Evolutionary conservation across 1,140 invertebrate genomes (phyloP).

Genomic region (Sitophilus oryzae): DNA sequence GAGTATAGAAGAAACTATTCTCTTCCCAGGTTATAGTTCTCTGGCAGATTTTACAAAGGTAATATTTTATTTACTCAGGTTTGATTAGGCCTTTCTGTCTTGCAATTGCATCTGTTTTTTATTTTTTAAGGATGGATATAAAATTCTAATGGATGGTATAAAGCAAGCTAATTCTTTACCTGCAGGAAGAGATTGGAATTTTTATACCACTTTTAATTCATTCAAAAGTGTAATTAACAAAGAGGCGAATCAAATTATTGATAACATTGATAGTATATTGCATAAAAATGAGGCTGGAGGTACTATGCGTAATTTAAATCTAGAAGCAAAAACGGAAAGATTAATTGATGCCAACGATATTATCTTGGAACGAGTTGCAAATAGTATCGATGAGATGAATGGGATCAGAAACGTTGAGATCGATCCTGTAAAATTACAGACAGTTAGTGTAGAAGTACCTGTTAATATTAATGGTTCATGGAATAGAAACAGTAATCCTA

Average conservation of each 20-base stretch:
- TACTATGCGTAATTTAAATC: constrained; percentile 52
- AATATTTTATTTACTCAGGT: constrained; percentile 22
- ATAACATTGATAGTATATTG: constrained; percentile 51
- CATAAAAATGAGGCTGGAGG: constrained; percentile 54
- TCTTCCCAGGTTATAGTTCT: constrained; percentile 26
- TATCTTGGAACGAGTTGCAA: constrained; percentile 73
- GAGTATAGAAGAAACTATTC: constrained; percentile 4
- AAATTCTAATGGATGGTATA: constrained; percentile 56
- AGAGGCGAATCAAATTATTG: constrained; percentile 38
- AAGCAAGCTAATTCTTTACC: constrained; percentile 64
- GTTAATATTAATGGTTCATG: constrained; percentile 41
- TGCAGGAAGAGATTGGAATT: constrained; percentile 59
- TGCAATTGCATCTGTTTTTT: no score
- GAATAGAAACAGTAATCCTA: constrained; percentile 42
- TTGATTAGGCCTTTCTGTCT: no score
- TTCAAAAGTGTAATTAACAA: constrained; percentile 57
- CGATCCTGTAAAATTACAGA: constrained; percentile 47
- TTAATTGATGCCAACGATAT: constrained; percentile 71
- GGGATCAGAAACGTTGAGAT: constrained; percentile 57
- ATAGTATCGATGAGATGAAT: constrained; percentile 63
- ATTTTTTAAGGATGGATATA: constrained; percentile 50
- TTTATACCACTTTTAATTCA: constrained; percentile 63
- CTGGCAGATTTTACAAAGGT: constrained; percentile 40
- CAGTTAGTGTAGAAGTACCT: constrained; percentile 36
- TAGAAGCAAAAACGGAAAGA: constrained; percentile 69